Percentiles rank a stretch among this genome's conserved stretches.
phyloP scores from a whole-genome alignment of 2,113 vertebrate species.

The Piaya cayana region DNA sequence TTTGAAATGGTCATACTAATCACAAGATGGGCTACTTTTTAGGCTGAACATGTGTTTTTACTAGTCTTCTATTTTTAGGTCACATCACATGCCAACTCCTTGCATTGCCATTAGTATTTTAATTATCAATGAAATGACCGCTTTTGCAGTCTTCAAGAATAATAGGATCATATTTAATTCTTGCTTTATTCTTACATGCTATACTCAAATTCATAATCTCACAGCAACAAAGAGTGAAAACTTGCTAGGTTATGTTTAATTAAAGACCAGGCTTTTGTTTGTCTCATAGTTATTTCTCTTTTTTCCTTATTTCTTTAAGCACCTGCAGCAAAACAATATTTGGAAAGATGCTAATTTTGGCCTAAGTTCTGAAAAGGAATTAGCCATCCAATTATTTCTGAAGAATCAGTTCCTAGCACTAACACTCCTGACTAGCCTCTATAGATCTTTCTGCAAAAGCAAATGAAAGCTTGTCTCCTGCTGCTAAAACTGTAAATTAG shows the following conservation, averaged over 20 bases:
- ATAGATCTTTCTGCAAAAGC: neutral
- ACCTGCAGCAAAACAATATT: neutral
- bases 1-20: conserved; percentile 52
- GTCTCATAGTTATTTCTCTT: neutral
- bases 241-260: neutral
- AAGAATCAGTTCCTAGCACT: neutral
- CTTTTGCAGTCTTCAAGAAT: neutral
- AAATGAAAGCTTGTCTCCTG: neutral
- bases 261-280: neutral
- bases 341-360: neutral
- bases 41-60: conserved; percentile 1
- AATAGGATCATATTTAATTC: neutral
- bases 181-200: neutral
- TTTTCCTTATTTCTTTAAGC: neutral
- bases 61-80: conserved; percentile 24
- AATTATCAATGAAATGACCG: neutral
- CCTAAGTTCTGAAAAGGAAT: neutral
- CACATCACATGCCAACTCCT: neutral
- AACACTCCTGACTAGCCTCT: neutral
- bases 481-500: neutral
- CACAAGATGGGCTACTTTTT: conserved; percentile 45
- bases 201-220: neutral
- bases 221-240: neutral
- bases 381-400: neutral
- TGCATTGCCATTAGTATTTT: neutral